Base-by-base conservation (phyloP, 2,888 invertebrate genomes). In the Stramonita haemastoma region DNA sequence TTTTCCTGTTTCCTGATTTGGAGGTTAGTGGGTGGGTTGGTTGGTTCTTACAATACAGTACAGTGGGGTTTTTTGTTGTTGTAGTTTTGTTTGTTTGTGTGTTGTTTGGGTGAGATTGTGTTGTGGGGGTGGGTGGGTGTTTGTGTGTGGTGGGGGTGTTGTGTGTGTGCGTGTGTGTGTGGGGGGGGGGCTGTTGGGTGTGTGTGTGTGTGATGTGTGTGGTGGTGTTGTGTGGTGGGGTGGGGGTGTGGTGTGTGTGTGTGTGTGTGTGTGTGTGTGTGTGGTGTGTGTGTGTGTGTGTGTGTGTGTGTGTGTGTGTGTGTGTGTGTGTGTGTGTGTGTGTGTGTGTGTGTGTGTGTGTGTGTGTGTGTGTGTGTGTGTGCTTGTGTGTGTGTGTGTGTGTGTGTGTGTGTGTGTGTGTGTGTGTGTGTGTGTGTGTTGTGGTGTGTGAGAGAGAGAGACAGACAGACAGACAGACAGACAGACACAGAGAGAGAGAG, bases 1-100 rank as follows among this genome's bases (percentile, higher is more conserved):
- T 17, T 2, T 73, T 34, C 34, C 85, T 89, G 36, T 73, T 73
- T 57, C 85, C 85, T 46, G 89, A 89, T 29, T 77, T 85, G 32
- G 89, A 89, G 70, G 89, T 89, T 32, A 11, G 79, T 73, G 22
- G 26, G 11, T n/a, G n/a, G n/a, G n/a, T n/a, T n/a, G n/a, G n/a
- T n/a, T n/a, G n/a, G n/a, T n/a, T n/a, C n/a, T n/a, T n/a, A n/a
- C n/a, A n/a, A n/a, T n/a, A n/a, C 26, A 70, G 17, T 70, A 22
- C 26, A 70, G 70, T 5, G 66, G 17, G 17, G 17, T 26, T 66
- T 66, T 32, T 34, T 79, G 32, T 15, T 32, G 4, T 77, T 15
- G n/a, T 6, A 6, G n/a, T 26, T 77, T 29, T 66, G 13, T 66
- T 26, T 66, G 19, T 79, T 17, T 79, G 32, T 70, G 70, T 70